phyloP scores from a whole-genome alignment of 2,888 invertebrate genomes.

The Psylliodes chrysocephalus region DNA sequence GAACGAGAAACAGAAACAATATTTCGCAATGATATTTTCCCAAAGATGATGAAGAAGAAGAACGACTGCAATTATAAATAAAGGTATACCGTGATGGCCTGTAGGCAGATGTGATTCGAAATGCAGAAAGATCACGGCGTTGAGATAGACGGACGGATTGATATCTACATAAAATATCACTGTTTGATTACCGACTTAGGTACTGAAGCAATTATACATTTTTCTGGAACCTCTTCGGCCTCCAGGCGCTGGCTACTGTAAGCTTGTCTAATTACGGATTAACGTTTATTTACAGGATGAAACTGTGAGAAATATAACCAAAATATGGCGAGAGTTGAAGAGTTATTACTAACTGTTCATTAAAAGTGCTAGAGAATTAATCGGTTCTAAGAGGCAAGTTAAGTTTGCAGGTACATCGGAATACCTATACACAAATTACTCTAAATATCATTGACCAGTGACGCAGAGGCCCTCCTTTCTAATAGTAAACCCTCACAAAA shows the following conservation, averaged over 20 bases:
- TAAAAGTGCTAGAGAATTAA: too few species aligned
- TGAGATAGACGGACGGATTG: slow-evolving; percentile 55
- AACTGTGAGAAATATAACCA: too few species aligned
- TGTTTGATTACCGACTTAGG: slow-evolving; percentile 58
- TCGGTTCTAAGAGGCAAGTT: too few species aligned
- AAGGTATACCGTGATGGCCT: slow-evolving; percentile 56
- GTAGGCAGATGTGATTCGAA: slow-evolving; percentile 48
- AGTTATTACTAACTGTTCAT: too few species aligned
- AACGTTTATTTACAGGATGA: slow-evolving; percentile 43
- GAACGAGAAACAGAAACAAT: slow-evolving; percentile 35
- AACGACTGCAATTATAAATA: slow-evolving; percentile 38
- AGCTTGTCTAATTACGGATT: slow-evolving; percentile 55
- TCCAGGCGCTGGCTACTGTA: slow-evolving; percentile 53
- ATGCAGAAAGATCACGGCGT: slow-evolving; percentile 54
- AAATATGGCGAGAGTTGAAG: too few species aligned
- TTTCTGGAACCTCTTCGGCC: slow-evolving; percentile 46
- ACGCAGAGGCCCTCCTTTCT: too few species aligned
- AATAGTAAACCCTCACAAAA: too few species aligned
- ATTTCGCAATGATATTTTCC: slow-evolving; percentile 42
- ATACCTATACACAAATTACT: too few species aligned
- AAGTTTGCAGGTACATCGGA: too few species aligned
- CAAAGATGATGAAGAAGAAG: too few species aligned
- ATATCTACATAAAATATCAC: slow-evolving; percentile 60
- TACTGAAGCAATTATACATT: slow-evolving; percentile 57
- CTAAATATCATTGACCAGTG: too few species aligned